Evolutionary conservation across 2,113 vertebrate species (phyloP), one percentile per base, ranked within the genome.

Genomic region (Crypturellus undulatus): DNA sequence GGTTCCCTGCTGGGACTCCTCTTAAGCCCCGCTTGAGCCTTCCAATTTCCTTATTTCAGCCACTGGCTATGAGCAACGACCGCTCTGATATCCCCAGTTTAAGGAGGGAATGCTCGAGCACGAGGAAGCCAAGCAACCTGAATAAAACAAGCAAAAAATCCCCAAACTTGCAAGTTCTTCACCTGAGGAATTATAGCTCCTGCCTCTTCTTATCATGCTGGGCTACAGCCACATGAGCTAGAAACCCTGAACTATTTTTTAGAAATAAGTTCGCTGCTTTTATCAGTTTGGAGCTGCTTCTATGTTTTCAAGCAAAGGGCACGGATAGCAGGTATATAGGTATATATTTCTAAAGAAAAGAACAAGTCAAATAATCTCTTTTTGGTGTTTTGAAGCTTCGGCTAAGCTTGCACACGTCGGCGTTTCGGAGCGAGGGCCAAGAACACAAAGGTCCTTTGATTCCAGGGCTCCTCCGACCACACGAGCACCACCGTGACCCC

Each of bases 371-470:
- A n/a, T 26, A 67, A 43, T 40, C 5, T 42, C 49, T 13, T 36
- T 43, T 40, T 52, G 81, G 32, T 30, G 25, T 24, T 38, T 0
- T 8, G 34, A 86, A 11, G 8, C 11, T 54, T 83, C 59, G 58
- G 38, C 51, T 67, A 38, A 51, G 34, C 65, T 65, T 9, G 83
- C 51, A 65, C 64, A 8, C 13, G 1, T 79, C 93, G 68, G 77
- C 76, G 45, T 76, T 77, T 75, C 90, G 63, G 63, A 70, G 92
- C 87, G 63, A 85, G n/a, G 28, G 26, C 2, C 12, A 84, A 0
- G 19, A 91, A 63, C 81, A 88, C 42, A 82, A 80, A 89, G 21
- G 9, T 49, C 58, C 52, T 93, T 96, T 93, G 92, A 93, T 93
- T 85, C 59, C 67, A 42, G 64, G 64, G 3, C 67, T 79, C 38